Evolutionary conservation across 2,113 vertebrate species (phyloP), one percentile per base, ranked within the genome.

Genomic region (Podarcis cretensis): DNA sequence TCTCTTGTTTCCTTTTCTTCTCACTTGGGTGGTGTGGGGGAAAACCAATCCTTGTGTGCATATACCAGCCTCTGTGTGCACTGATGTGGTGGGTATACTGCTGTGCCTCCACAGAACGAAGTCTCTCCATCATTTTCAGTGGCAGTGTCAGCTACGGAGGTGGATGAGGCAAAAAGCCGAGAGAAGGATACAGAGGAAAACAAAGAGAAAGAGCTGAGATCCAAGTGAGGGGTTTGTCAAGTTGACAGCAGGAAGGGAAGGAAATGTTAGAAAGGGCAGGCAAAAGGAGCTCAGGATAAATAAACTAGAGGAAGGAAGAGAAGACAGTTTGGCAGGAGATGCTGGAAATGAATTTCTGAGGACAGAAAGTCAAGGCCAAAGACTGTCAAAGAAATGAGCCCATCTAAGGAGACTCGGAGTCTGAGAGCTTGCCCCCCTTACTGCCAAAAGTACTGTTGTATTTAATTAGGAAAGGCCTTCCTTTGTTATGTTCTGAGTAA

Each of bases 391-490:
- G 59, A 91, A 90, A 95, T 91, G 75, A 95, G 89, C 78, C 76
- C 48, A 92, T 85, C 90, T 91, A 89, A 88, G 66, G 92, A 91
- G 76, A 63, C 57, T 87, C 0, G 66, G 83, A 93, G 81, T 89
- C 86, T 82, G 86, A 92, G 85, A 91, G 43, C 90, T 95, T 96
- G 85, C 74, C 87, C 89, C 3, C 27, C 54, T 82, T 73, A 74
- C 13, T 88, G 87, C 83, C 81, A 93, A 92, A 6, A 93, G 81
- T 92, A 95, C 83, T 93, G 92, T 73, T 93, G 71, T 90, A 69
- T 90, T 96, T 95, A 94, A 88, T 95, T 87, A 94, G 88, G 92
- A 92, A 93, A 95, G 63, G 92, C 90, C 90, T 93, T 87, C 89
- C 89, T 94, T 87, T 91, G 80, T 92, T 94, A 92, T 85, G 92